phyloP scores from a whole-genome alignment of 2,113 vertebrate genomes.

The Craseonycteris thonglongyai region DNA sequence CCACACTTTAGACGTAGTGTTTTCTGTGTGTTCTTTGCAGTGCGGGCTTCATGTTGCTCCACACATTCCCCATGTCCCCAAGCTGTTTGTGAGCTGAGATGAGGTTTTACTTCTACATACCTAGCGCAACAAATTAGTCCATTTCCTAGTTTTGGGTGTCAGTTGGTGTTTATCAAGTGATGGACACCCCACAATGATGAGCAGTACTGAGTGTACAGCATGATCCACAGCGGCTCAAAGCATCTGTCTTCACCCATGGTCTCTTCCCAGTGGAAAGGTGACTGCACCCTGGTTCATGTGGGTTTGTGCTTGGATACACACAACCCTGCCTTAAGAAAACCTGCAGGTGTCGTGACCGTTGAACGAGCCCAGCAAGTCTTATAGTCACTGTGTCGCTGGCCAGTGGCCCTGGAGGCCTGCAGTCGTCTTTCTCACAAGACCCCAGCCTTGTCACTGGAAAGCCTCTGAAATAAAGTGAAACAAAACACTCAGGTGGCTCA shows the following conservation, averaged over 20 bases:
- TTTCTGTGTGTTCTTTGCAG: background rate
- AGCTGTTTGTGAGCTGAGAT: background rate
- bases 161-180: background rate
- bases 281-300: background rate
- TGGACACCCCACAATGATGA: background rate
- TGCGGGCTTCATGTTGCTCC: too few relatives aligned
- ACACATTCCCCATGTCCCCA: background rate
- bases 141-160: background rate
- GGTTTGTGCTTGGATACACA: background rate
- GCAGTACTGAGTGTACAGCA: background rate
- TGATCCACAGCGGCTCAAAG: too few relatives aligned
- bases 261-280: too few relatives aligned
- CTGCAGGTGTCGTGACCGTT: too few relatives aligned
- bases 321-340: too few relatives aligned
- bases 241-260: background rate
- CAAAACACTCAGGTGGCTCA: too few relatives aligned
- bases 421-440: too few relatives aligned
- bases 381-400: too few relatives aligned
- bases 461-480: too few relatives aligned
- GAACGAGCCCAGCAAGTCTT: too few relatives aligned
- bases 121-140: background rate
- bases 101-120: background rate
- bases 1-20: background rate
- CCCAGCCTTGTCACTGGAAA: too few relatives aligned
- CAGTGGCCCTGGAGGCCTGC: too few relatives aligned